Evolutionary conservation across 2,797 vertebrate species (phyloP).

Genomic region (Heliangelus exortis): DNA sequence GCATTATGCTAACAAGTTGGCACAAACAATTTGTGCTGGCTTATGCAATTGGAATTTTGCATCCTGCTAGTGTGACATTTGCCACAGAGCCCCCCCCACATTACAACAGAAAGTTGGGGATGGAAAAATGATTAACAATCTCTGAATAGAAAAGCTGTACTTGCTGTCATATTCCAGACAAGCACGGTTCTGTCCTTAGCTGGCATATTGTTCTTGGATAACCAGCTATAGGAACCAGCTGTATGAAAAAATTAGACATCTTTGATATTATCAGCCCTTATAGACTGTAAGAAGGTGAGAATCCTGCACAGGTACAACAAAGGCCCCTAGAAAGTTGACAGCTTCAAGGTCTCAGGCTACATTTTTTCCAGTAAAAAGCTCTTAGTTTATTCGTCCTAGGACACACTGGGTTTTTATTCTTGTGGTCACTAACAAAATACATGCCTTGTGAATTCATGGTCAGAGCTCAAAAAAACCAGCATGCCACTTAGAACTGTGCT

Average conservation of each 20-base stretch:
- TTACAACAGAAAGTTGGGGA: not conserved
- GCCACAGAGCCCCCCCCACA: not conserved
- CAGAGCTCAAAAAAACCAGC: not conserved
- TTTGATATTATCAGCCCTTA: not conserved
- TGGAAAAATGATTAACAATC: not conserved
- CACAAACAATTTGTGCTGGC: not conserved
- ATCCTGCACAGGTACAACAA: not conserved
- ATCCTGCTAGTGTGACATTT: not conserved
- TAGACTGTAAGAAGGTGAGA: not conserved
- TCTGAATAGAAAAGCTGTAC: not conserved
- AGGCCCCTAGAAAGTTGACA: not conserved
- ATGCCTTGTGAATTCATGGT: not conserved
- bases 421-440: not conserved
- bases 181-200: not conserved
- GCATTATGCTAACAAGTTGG: not conserved
- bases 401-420: not conserved
- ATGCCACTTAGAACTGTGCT: not conserved
- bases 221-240: not conserved
- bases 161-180: not conserved
- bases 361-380: not conserved
- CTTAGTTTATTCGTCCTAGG: not conserved
- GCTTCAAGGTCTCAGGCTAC: not conserved
- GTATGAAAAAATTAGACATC: not conserved
- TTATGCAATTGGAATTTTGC: not conserved
- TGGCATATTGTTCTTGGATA: not conserved